These are phyloP conservation scores for Phodopus roborovskii DNA, from an alignment of 2,113 vertebrate genomes.

Conservation along the genomic window DNA sequence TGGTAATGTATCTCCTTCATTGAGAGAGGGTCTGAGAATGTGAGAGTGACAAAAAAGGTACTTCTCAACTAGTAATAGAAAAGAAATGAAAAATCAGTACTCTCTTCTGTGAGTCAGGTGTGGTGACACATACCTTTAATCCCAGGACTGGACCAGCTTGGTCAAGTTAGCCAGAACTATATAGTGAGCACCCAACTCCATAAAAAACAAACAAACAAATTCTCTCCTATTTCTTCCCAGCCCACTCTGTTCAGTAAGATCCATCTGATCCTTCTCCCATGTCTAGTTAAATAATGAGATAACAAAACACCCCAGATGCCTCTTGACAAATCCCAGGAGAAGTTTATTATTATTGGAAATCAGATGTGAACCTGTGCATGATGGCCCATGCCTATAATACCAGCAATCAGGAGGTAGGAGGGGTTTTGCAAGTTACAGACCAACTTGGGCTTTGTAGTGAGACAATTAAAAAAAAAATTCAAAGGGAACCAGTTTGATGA, in stretches of 20 bases:
- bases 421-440: background rate
- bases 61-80: background rate
- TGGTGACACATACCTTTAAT: background rate
- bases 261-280: background rate
- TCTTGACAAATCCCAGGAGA: background rate
- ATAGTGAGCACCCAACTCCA: background rate
- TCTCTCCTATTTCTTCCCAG: background rate
- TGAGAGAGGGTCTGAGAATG: constrained; percentile 74
- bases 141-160: background rate
- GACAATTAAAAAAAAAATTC: background rate
- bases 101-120: background rate
- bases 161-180: background rate
- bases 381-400: background rate
- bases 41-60: constrained; percentile 37
- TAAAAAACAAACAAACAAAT: background rate
- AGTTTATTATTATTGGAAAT: background rate
- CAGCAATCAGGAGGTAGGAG: background rate
- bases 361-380: background rate
- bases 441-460: background rate
- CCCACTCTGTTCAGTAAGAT: background rate
- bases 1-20: constrained; percentile 86
- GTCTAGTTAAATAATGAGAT: background rate
- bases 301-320: constrained; percentile 2
- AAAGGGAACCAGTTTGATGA: background rate
- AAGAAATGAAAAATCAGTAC: background rate